Percentiles rank a stretch among this genome's conserved stretches.
Conservation (phyloP, 2,797 vertebrate genomes). For the Pteropus rufus region DNA sequence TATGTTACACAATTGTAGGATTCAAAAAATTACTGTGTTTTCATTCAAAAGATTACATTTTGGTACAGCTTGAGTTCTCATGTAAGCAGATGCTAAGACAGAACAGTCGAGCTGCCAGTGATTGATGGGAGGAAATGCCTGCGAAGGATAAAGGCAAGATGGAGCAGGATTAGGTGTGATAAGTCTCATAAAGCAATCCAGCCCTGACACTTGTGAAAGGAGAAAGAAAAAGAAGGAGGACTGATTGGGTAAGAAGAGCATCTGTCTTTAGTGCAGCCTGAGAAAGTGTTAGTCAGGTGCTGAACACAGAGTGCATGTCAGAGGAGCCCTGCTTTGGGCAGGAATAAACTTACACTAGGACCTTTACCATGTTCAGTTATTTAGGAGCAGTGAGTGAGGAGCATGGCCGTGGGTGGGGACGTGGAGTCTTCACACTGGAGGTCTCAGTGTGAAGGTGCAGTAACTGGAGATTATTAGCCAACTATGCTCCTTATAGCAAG, state of each 20-base stretch:
- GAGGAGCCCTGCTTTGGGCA: neutral
- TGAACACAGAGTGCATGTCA: neutral
- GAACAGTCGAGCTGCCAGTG: neutral
- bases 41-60: neutral
- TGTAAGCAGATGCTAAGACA: neutral
- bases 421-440: neutral
- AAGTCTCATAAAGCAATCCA: neutral
- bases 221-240: neutral
- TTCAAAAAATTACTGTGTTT: neutral
- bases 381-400: neutral
- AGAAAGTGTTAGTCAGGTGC: neutral
- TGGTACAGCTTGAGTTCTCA: neutral
- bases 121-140: neutral
- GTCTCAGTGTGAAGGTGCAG: neutral
- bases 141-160: neutral
- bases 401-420: rapidly evolving
- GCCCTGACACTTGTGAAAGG: neutral
- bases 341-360: no score
- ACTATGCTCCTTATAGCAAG: neutral
- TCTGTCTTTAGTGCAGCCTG: neutral
- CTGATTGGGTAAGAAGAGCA: neutral
- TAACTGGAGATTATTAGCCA: neutral
- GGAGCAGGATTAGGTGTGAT: neutral
- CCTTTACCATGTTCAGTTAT: neutral
- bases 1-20: neutral